These are phyloP conservation scores for Ifrita kowaldi DNA, from an alignment of 2,113 vertebrate genomes.

Conservation along the genomic window DNA sequence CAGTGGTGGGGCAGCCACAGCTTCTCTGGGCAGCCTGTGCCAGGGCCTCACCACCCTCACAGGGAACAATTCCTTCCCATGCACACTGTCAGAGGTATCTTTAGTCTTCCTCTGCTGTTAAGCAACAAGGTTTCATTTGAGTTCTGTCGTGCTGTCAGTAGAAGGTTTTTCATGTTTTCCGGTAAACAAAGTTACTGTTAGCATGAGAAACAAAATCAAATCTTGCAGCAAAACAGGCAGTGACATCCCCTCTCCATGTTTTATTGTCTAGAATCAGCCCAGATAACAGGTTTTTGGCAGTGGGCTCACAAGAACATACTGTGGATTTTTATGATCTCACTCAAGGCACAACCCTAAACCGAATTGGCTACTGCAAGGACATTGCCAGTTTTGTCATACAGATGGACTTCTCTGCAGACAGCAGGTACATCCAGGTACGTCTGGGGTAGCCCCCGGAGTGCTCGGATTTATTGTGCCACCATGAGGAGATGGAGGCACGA, in stretches of 20 bases:
- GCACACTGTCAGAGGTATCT: background rate
- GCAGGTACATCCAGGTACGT: conserved; percentile 89
- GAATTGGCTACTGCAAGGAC: conserved; percentile 94
- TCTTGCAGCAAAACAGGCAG: background rate
- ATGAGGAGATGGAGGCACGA: accelerated
- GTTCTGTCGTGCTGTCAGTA: background rate
- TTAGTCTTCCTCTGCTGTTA: background rate
- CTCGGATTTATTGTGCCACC: background rate
- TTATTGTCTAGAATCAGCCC: conserved; percentile 85
- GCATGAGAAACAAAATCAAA: background rate
- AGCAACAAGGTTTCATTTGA: background rate
- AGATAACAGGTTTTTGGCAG: conserved; percentile 88
- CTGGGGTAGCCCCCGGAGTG: accelerated
- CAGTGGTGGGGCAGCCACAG: background rate
- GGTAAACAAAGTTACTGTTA: background rate
- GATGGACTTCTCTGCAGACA: conserved; percentile 94
- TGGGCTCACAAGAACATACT: conserved; percentile 88
- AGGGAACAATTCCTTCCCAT: background rate
- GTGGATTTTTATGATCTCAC: conserved; percentile 96
- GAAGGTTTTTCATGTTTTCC: background rate
- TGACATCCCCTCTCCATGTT: background rate
- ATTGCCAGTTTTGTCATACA: conserved; percentile 91
- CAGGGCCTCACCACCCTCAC: background rate
- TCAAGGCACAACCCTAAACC: conserved; percentile 89
- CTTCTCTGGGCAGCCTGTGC: background rate